Percentiles rank a stretch among this genome's conserved stretches.
These are phyloP conservation scores for Varecia variegata DNA, from an alignment of 2,797 vertebrate species.

Conservation along the genomic window DNA sequence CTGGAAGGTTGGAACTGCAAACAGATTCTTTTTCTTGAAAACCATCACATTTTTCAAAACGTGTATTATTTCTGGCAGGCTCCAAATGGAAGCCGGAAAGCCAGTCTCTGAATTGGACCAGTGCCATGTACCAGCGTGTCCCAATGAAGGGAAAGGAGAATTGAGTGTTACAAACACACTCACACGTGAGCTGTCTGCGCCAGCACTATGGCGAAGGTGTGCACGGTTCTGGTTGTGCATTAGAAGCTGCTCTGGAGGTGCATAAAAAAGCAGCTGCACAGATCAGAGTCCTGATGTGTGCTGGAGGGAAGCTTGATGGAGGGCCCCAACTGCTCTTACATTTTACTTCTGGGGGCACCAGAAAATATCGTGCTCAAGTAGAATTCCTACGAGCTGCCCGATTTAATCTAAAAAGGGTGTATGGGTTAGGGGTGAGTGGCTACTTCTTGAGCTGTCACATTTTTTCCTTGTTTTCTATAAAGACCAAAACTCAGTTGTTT, in stretches of 20 bases:
- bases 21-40: background rate
- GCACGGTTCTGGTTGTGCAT: background rate
- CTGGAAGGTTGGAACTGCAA: background rate
- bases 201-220: fast-evolving
- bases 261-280: background rate
- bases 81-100: background rate
- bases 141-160: background rate
- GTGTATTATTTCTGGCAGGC: background rate
- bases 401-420: background rate
- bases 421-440: too few relatives aligned
- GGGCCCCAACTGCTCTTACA: background rate
- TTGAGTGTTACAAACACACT: fast-evolving
- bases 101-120: background rate
- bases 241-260: background rate
- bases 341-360: background rate
- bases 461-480: background rate
- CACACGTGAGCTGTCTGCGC: background rate
- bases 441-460: background rate
- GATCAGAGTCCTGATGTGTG: background rate
- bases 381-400: background rate
- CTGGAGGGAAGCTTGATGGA: background rate
- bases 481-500: background rate
- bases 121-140: background rate
- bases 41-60: background rate
- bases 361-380: fast-evolving